Conservation (phyloP, 1,140 invertebrate species). For the Ctenoplectra terminalis region DNA sequence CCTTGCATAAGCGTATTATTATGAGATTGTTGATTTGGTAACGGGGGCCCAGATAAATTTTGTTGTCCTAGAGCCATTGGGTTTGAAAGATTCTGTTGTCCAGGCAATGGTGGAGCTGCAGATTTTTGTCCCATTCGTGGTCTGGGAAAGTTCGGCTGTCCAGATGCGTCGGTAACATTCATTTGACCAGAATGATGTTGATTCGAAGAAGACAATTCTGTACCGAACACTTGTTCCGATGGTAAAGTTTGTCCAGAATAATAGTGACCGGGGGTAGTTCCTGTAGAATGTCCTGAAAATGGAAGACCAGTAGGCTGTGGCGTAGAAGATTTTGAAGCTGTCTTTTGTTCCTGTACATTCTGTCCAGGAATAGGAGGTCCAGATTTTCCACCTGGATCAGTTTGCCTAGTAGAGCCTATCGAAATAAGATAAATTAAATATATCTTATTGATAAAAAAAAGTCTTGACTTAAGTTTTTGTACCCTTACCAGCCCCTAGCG, state of each 20-base stretch:
- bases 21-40: conserved; percentile 61
- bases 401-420: conserved; percentile 70
- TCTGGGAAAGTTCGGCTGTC: conserved; percentile 61
- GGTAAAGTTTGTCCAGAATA: conserved; percentile 68
- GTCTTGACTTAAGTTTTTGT: neutral
- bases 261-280: conserved; percentile 60
- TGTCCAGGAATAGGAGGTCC: conserved; percentile 40
- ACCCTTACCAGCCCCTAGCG: conserved; percentile 48
- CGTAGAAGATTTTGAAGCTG: conserved; percentile 60
- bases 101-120: conserved; percentile 35
- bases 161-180: conserved; percentile 62
- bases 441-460: neutral
- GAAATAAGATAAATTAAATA: neutral
- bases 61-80: conserved; percentile 54
- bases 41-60: conserved; percentile 72
- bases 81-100: conserved; percentile 50
- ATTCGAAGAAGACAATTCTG: conserved; percentile 56
- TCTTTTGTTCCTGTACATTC: conserved; percentile 55
- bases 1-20: conserved; percentile 20
- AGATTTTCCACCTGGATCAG: conserved; percentile 64
- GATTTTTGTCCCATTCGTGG: conserved; percentile 57
- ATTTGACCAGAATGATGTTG: conserved; percentile 59
- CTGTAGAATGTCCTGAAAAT: conserved; percentile 59
- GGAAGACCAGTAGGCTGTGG: conserved; percentile 64
- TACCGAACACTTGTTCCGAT: conserved; percentile 69